Evolutionary conservation across 2,797 vertebrate genomes (phyloP), one percentile per base, ranked within the genome.

Genomic region (Arrhamphus sclerolepis): DNA sequence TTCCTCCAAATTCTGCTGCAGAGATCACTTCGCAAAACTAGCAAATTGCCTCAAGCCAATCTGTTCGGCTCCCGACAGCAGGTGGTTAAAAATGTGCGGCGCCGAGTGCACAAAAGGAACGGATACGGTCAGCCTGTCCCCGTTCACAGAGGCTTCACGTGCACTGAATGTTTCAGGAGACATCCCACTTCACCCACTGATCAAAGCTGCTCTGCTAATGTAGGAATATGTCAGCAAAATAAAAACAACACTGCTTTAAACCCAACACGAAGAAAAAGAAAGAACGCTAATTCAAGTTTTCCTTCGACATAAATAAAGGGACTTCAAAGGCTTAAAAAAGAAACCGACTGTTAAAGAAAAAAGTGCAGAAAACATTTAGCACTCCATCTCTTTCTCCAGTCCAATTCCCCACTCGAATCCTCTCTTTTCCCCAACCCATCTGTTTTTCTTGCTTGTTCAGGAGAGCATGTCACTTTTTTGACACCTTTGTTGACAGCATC

Each of bases 401-500:
- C 38, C 9, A 10, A 34, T 31, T 19, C 50, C 52, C 52, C 72
- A 34, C 49, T 18, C 57, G 39, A 65, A 58, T 63, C 50, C 57
- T 68, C 29, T 57, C n/a, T 40, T 62, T 65, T 38, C 34, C 46
- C 46, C 47, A 18, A 63, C 54, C 56, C 69, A 41, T 77, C 61
- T 51, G 44, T 65, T 77, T 83, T 76, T 71, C 53, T 63, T 72
- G 85, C 57, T 68, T 62, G 52, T 61, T 78, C 62, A 39, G 18
- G 65, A 62, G 52, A 72, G 67, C 29, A 38, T 66, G 53, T 48
- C 49, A 69, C 56, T 70, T 63, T 54, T 62, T 62, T 75, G 84
- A 85, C 85, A 82, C 72, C 51, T 77, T 78, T 54, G 68, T 59
- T 87, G 83, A 87, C 80, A 78, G 82, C 68, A 41, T 57, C 70